phyloP scores from a whole-genome alignment of 2,113 vertebrate species.

The Dryoscopus gambensis region DNA sequence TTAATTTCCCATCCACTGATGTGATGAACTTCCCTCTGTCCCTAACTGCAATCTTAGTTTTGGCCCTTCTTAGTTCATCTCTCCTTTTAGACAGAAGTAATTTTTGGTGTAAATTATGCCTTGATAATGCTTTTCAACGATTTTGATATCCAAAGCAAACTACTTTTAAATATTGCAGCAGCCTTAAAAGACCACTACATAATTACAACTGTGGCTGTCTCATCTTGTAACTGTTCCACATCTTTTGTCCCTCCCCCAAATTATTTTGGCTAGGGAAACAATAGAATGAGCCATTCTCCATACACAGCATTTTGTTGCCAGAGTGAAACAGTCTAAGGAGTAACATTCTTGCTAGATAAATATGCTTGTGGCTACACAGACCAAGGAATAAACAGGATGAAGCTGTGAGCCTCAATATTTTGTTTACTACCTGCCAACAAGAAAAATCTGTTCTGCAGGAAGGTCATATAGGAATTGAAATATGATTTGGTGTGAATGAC shows the following conservation, averaged over 20 bases:
- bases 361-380: background rate
- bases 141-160: background rate
- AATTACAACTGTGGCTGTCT: background rate
- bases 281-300: conserved; percentile 6
- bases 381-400: background rate
- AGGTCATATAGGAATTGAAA: background rate
- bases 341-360: background rate
- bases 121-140: background rate
- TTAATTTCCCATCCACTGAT: background rate
- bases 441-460: background rate
- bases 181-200: background rate
- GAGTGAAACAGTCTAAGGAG: background rate
- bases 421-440: background rate
- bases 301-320: background rate
- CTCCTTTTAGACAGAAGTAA: background rate
- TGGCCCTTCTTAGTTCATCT: background rate
- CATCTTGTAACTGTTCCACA: background rate
- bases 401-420: background rate
- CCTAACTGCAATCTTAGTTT: background rate
- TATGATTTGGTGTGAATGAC: background rate
- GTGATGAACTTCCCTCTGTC: background rate
- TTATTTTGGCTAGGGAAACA: conserved; percentile 10
- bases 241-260: background rate
- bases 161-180: background rate
- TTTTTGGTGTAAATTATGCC: background rate